These are phyloP conservation scores for Catharus fuscescens DNA, from an alignment of 2,113 vertebrate species.

Conservation along the genomic window DNA sequence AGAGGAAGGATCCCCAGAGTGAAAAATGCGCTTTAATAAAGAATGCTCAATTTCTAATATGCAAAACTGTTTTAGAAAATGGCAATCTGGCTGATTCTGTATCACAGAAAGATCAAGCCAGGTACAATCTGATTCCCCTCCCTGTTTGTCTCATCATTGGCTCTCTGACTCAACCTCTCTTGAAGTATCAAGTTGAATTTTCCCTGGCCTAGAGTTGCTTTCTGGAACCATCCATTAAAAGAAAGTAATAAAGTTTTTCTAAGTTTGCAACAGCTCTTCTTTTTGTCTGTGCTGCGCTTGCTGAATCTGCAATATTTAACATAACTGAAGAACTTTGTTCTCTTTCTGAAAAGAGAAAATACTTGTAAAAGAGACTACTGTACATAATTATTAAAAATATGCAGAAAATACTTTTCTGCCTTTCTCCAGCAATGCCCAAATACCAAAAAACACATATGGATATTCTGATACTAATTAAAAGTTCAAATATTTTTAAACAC, in stretches of 20 bases:
- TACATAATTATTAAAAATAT: neutral
- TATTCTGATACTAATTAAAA: neutral
- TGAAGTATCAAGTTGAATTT: neutral
- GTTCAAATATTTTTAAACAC: neutral
- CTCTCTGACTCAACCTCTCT: neutral
- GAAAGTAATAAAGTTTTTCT: neutral
- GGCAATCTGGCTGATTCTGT: neutral
- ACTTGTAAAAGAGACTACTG: neutral
- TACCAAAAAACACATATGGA: neutral
- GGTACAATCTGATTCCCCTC: neutral
- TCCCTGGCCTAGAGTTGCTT: neutral
- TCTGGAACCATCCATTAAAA: neutral
- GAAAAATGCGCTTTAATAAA: fast-evolving
- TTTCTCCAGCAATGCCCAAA: neutral
- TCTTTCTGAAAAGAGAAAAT: neutral
- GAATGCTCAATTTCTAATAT: neutral
- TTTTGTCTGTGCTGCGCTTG: neutral
- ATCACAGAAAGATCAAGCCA: neutral
- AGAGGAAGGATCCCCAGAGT: neutral
- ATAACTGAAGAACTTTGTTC: neutral
- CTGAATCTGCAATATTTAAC: neutral
- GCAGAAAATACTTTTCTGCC: neutral
- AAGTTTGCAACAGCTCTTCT: neutral
- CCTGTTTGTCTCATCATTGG: neutral
- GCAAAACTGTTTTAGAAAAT: neutral